These are phyloP conservation scores for Notechis scutatus DNA, from an alignment of 2,113 vertebrate genomes.

Conservation along the genomic window DNA sequence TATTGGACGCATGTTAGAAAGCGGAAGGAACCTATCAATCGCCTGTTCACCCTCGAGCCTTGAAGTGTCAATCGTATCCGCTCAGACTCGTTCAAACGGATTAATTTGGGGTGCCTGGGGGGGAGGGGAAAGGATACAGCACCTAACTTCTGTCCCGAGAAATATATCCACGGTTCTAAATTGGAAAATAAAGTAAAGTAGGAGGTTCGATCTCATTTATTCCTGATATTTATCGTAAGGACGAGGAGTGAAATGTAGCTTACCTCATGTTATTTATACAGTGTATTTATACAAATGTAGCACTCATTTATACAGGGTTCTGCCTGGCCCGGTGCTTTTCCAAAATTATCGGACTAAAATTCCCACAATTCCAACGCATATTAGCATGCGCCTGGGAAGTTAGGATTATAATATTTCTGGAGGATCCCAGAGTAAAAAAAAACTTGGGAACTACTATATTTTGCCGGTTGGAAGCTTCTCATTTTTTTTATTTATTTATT, in stretches of 20 bases:
- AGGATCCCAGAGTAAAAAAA: not conserved
- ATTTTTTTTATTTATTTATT: not conserved
- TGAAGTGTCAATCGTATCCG: not conserved
- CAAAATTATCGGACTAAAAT: not conserved
- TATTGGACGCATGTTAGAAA: not conserved
- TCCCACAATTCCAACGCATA: not conserved
- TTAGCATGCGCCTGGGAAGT: not conserved
- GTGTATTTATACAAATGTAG: too few species aligned
- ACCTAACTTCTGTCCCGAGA: not conserved
- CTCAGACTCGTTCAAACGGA: not conserved
- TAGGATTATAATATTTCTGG: not conserved
- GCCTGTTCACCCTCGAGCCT: not conserved
- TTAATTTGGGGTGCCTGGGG: not conserved
- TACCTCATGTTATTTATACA: not conserved
- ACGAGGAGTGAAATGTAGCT: not conserved
- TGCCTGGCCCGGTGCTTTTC: not conserved
- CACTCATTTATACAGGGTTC: not conserved
- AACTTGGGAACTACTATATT: not conserved
- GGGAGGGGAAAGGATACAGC: not conserved
- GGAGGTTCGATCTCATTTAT: not conserved
- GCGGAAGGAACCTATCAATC: not conserved
- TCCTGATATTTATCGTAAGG: not conserved
- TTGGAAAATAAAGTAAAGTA: not conserved
- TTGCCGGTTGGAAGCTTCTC: not conserved
- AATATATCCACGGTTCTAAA: not conserved